Percentiles rank a stretch among this genome's conserved stretches.
phyloP scores from a whole-genome alignment of 2,113 vertebrate genomes.

The Rhabdornis inornatus region DNA sequence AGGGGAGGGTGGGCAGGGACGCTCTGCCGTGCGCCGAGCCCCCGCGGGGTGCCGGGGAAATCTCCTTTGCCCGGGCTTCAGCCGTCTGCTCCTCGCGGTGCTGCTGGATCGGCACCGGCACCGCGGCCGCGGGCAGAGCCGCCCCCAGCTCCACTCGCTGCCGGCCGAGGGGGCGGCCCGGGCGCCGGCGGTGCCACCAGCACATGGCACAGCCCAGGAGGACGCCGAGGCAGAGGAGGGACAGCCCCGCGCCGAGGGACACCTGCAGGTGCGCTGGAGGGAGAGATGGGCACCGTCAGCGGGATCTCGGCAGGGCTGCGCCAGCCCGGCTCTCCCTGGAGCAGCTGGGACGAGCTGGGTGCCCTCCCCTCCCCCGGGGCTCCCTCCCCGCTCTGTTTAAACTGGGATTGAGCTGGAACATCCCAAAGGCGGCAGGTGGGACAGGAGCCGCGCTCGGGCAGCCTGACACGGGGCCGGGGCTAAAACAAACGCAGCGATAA shows the following conservation, averaged over 20 bases:
- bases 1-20: slow-evolving; percentile 66
- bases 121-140: background rate
- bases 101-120: slow-evolving; percentile 65
- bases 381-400: too few species aligned
- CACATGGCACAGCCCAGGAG: slow-evolving; percentile 77
- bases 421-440: background rate
- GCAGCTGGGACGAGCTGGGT: background rate
- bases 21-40: background rate
- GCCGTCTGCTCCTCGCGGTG: slow-evolving; percentile 65
- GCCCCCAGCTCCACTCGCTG: slow-evolving; percentile 48
- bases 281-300: background rate
- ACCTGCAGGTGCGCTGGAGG: slow-evolving; percentile 74
- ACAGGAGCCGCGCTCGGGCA: background rate
- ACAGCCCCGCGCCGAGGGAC: slow-evolving; percentile 72
- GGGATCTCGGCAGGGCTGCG: accelerated
- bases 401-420: background rate
- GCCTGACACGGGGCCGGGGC: background rate
- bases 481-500: background rate
- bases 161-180: background rate
- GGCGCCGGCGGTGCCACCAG: slow-evolving; percentile 54
- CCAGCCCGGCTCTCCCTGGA: background rate
- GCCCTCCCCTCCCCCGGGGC: background rate
- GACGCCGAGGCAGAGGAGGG: slow-evolving; percentile 76
- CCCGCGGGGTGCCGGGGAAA: background rate
- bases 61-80: background rate